Evolutionary conservation across 2,113 vertebrate species (phyloP).

Genomic region (Andinoacara biseriatus): DNA sequence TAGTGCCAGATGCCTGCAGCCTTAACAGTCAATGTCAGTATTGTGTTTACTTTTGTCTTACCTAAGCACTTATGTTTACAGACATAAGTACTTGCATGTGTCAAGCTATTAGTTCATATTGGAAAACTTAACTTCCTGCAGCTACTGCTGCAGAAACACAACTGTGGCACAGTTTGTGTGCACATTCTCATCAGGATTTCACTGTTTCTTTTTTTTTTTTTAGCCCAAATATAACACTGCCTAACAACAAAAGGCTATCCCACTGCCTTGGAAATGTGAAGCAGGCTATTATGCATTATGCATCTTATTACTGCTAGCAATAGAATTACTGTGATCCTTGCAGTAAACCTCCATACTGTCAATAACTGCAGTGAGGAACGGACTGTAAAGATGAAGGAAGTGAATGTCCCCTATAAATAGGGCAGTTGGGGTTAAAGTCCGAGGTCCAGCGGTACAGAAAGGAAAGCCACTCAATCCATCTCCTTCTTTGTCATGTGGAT

Average conservation of each 20-base stretch:
- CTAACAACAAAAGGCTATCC: not conserved
- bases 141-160: not conserved
- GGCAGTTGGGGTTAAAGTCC: not conserved
- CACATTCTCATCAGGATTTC: not conserved
- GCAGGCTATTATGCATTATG: not conserved
- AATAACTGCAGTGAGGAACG: not conserved
- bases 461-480: not conserved
- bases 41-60: not conserved
- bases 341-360: not conserved
- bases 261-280: not conserved
- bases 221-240: not conserved
- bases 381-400: not conserved
- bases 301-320: not conserved
- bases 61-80: not conserved
- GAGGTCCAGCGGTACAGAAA: not conserved
- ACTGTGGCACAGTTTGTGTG: not conserved
- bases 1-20: not conserved
- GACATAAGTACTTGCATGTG: not conserved
- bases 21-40: not conserved
- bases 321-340: not conserved
- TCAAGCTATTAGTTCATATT: not conserved
- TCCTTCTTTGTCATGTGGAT: no score
- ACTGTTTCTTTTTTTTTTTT: not conserved
- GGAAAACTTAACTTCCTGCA: not conserved
- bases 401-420: not conserved